Evolutionary conservation across 2,113 vertebrate species (phyloP).

Genomic region (Channa maculata): DNA sequence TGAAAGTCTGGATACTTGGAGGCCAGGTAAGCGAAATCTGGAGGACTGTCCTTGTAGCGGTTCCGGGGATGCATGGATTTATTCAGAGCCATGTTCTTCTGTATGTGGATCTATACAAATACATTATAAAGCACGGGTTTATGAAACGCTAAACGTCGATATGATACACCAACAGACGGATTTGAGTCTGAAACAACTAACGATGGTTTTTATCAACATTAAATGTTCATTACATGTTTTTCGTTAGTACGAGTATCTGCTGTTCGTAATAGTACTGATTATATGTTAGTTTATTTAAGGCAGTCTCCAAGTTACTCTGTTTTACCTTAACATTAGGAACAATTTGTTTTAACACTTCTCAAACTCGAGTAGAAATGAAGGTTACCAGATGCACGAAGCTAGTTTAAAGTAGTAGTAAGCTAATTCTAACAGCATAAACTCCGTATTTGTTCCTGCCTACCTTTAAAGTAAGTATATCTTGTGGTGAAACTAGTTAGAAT

Average conservation of each 20-base stretch:
- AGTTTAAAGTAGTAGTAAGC: not conserved
- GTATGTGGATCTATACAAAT: not conserved
- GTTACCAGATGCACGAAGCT: not conserved
- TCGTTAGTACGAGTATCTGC: not conserved
- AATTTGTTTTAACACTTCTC: not conserved
- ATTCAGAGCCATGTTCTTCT: constrained; percentile 86
- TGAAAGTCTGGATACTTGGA: constrained; percentile 92
- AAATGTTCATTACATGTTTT: not conserved
- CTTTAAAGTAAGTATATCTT: not conserved
- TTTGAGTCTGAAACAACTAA: not conserved
- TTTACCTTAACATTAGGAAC: not conserved
- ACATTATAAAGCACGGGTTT: not conserved
- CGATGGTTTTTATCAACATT: not conserved
- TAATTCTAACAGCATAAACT: not conserved
- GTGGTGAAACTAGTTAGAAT: not conserved
- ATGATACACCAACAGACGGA: not conserved
- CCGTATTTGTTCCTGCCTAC: constrained; percentile 17
- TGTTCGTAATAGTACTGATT: not conserved
- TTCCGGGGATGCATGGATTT: constrained; percentile 93
- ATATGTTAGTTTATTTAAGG: not conserved
- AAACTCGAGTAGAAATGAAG: not conserved
- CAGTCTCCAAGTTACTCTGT: too few relatives aligned
- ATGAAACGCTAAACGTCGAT: too few relatives aligned
- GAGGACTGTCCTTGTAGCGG: constrained; percentile 92
- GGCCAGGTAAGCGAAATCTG: constrained; percentile 90